These are phyloP conservation scores for Allophyes oxyacanthae DNA, from an alignment of 2,888 invertebrate species.

Conservation along the genomic window DNA sequence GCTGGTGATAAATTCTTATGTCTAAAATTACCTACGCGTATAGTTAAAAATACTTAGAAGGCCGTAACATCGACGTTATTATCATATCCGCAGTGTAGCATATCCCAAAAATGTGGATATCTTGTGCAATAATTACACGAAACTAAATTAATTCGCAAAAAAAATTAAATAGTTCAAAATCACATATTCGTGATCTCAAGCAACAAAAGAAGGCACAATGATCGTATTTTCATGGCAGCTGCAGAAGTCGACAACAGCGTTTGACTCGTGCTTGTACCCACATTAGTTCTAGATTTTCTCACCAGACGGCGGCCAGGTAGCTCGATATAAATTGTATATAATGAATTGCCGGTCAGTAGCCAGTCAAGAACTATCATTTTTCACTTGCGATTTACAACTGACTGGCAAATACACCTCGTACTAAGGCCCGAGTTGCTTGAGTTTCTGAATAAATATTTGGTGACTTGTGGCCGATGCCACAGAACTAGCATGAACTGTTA, in stretches of 20 bases:
- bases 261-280: slow-evolving; percentile 6
- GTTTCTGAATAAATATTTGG: slow-evolving; percentile 5
- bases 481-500: slow-evolving; percentile 8
- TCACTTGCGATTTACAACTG: too few species aligned
- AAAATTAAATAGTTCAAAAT: neutral
- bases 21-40: slow-evolving; percentile 21
- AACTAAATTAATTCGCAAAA: slow-evolving; percentile 11
- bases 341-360: too few species aligned
- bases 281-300: slow-evolving; percentile 11
- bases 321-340: too few species aligned
- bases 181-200: slow-evolving; percentile 24
- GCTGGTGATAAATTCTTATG: slow-evolving; percentile 43
- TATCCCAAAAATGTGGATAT: slow-evolving; percentile 15
- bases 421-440: slow-evolving; percentile 28
- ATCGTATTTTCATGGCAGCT: slow-evolving; percentile 35
- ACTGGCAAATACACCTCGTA: too few species aligned
- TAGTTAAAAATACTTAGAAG: neutral
- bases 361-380: too few species aligned
- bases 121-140: slow-evolving; percentile 8
- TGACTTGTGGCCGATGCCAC: neutral
- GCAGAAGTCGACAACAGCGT: slow-evolving; percentile 7
- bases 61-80: slow-evolving; percentile 3
- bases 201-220: slow-evolving; percentile 10
- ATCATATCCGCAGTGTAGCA: slow-evolving; percentile 15
- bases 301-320: neutral